Conservation (phyloP, 2,888 invertebrate species). For the Nemurella pictetii region DNA sequence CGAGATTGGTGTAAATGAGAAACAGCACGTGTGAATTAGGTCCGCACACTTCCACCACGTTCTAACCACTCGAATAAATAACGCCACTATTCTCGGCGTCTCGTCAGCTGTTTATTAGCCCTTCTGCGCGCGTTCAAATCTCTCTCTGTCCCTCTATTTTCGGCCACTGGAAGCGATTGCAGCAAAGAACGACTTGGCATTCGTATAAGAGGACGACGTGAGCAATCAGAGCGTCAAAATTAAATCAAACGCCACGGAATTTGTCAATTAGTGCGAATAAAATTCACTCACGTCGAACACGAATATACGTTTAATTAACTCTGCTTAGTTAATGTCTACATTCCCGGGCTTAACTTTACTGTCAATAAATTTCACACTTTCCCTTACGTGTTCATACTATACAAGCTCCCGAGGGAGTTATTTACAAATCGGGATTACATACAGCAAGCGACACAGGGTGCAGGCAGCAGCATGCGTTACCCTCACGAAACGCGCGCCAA, state of each 20-base stretch:
- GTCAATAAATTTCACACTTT: not conserved
- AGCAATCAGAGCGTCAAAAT: not conserved
- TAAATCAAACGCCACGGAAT: not conserved
- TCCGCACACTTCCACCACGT: not conserved
- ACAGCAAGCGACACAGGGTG: not conserved
- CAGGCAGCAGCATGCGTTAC: not conserved
- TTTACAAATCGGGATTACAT: not conserved
- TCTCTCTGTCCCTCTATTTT: not conserved
- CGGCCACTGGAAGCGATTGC: too few species aligned
- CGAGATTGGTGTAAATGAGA: not conserved
- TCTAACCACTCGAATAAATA: not conserved
- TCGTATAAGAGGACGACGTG: too few species aligned
- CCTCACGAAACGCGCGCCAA: not conserved
- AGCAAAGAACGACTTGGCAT: too few species aligned
- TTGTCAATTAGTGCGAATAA: not conserved
- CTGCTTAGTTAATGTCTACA: not conserved
- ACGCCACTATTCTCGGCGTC: not conserved
- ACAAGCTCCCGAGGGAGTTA: not conserved
- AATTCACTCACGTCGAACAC: not conserved
- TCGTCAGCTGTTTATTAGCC: not conserved
- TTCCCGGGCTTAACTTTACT: not conserved
- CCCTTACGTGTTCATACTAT: not conserved
- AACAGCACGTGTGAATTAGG: not conserved
- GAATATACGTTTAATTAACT: not conserved
- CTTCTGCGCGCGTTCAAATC: not conserved